Evolutionary conservation across 2,113 vertebrate species (phyloP).

Genomic region (Felis chaus): DNA sequence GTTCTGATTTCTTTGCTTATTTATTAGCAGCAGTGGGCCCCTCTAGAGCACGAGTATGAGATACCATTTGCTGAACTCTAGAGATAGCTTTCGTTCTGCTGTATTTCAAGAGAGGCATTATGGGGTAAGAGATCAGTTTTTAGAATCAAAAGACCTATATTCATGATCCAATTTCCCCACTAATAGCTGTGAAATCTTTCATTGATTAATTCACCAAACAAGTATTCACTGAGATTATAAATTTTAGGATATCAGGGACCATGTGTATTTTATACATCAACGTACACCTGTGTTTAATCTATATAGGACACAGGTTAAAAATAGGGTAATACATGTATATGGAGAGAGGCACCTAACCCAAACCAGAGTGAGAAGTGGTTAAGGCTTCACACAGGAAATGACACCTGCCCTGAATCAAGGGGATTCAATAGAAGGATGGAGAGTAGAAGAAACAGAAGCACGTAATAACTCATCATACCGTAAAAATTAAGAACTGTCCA

Average conservation of each 20-base stretch:
- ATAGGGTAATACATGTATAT: not conserved
- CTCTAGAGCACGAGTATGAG: not conserved
- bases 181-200: not conserved
- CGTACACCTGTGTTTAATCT: not conserved
- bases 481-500: not conserved
- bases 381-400: not conserved
- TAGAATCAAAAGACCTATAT: not conserved
- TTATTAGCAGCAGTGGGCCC: not conserved
- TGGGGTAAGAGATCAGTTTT: not conserved
- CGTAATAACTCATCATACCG: not conserved
- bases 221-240: not conserved
- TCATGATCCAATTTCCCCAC: not conserved
- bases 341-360: not conserved
- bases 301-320: not conserved
- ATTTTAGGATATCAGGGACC: slow-evolving; percentile 17
- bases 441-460: not conserved
- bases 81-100: not conserved
- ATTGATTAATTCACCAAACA: not conserved
- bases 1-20: not conserved
- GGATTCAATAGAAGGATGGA: not conserved
- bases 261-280: not conserved
- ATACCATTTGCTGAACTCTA: not conserved
- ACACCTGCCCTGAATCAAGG: not conserved
- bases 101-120: not conserved
- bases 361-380: not conserved